Evolutionary conservation across 1,140 invertebrate genomes (phyloP).

Genomic region (Ctenoplectra terminalis): DNA sequence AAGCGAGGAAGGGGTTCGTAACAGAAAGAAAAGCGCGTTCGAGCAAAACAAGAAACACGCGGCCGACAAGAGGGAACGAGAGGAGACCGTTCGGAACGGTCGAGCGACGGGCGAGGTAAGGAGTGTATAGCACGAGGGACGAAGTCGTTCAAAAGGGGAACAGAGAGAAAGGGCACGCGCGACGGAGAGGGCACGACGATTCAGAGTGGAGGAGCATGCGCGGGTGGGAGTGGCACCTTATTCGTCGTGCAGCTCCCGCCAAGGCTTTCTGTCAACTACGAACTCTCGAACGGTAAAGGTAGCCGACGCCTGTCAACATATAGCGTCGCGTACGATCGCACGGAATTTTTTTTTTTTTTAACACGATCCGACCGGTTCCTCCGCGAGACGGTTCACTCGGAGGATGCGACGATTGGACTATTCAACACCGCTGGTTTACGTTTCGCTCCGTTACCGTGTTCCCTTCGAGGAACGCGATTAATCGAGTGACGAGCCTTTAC

Average conservation of each 20-base stretch:
- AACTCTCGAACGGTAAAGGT: slow-evolving; percentile 69
- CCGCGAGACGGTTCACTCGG: too few relatives aligned
- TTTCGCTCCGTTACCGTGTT: too few relatives aligned
- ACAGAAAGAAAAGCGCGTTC: slow-evolving; percentile 11
- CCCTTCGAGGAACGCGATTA: too few relatives aligned
- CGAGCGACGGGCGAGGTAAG: slow-evolving; percentile 58
- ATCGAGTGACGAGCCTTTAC: too few relatives aligned
- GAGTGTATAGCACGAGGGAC: too few relatives aligned
- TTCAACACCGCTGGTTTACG: too few relatives aligned
- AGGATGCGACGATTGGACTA: background rate
- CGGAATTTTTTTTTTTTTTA: too few relatives aligned
- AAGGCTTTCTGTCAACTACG: slow-evolving; percentile 75
- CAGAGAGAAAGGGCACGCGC: slow-evolving; percentile 52
- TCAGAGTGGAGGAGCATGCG: slow-evolving; percentile 72
- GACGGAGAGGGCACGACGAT: slow-evolving; percentile 62
- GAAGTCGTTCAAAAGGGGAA: too few relatives aligned
- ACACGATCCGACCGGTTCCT: too few relatives aligned
- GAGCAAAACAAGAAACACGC: slow-evolving; percentile 18
- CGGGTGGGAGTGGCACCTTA: slow-evolving; percentile 72
- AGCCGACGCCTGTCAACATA: slow-evolving; percentile 23
- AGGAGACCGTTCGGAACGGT: slow-evolving; percentile 1
- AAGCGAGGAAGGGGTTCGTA: background rate
- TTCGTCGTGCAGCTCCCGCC: slow-evolving; percentile 71
- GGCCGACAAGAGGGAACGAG: background rate
- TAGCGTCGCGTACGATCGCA: background rate